Evolutionary conservation across 1,140 invertebrate genomes (phyloP).

Genomic region (Drosophila punjabiensis): DNA sequence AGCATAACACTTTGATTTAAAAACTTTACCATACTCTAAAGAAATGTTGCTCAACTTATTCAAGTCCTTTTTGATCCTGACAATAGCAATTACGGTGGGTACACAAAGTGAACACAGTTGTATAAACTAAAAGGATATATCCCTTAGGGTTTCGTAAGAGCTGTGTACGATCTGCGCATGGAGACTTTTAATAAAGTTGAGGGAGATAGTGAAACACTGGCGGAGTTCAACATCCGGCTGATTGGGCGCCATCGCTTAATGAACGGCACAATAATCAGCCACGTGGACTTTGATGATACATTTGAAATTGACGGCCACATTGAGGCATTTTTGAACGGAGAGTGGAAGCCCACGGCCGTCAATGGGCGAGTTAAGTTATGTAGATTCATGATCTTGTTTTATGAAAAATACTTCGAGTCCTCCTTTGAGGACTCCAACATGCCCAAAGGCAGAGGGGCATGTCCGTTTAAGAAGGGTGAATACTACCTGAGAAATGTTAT

Average conservation of each 20-base stretch:
- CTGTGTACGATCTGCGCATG: neutral
- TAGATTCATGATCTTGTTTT: neutral
- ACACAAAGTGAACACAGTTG: neutral
- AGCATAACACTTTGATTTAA: too few species aligned
- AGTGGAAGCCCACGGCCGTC: neutral
- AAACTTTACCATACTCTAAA: neutral
- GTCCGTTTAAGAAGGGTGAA: conserved; percentile 1
- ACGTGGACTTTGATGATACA: conserved; percentile 1
- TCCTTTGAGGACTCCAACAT: neutral
- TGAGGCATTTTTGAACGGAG: neutral
- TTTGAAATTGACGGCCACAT: rapidly evolving
- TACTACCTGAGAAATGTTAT: neutral
- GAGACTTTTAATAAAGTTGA: neutral
- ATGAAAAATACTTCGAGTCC: neutral
- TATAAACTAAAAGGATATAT: neutral
- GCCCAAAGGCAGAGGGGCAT: neutral
- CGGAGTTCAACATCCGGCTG: neutral
- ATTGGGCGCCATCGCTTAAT: neutral
- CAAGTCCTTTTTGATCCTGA: neutral
- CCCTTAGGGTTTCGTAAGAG: neutral
- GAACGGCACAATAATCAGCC: neutral
- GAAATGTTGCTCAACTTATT: neutral
- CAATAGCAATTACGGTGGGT: neutral
- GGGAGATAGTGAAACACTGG: neutral
- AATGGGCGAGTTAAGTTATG: neutral